Conservation (phyloP, 2,113 vertebrate genomes). For the Datnioides undecimradiatus region DNA sequence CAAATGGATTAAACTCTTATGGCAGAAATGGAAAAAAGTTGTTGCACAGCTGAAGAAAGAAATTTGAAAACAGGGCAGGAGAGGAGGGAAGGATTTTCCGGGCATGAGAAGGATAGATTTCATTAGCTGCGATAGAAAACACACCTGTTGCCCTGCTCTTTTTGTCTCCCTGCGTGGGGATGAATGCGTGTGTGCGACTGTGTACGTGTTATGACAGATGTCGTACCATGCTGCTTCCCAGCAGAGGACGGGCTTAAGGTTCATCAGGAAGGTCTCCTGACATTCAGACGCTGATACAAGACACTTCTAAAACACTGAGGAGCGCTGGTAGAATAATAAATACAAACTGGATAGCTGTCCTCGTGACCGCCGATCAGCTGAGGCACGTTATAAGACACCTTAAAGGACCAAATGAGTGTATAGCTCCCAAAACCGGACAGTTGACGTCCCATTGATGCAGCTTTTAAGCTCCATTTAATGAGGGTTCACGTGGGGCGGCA, state of each 20-base stretch:
- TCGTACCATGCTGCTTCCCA: slow-evolving; percentile 73
- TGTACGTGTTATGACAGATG: slow-evolving; percentile 81
- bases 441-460: not conserved
- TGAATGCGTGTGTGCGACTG: slow-evolving; percentile 46
- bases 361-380: not conserved
- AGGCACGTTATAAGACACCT: not conserved
- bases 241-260: slow-evolving; percentile 69
- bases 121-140: slow-evolving; percentile 26
- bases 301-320: slow-evolving; percentile 62
- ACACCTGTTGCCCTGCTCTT: slow-evolving; percentile 60
- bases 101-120: slow-evolving; percentile 21
- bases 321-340: slow-evolving; percentile 68
- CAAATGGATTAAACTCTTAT: not conserved
- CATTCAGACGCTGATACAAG: slow-evolving; percentile 67
- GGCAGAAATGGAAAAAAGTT: not conserved
- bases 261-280: slow-evolving; percentile 68
- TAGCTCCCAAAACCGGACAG: no score
- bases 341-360: not conserved
- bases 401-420: not conserved
- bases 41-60: not conserved
- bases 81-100: not conserved
- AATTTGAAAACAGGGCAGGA: not conserved
- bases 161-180: slow-evolving; percentile 30
- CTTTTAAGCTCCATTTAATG: not conserved
- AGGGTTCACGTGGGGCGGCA: no score